These are phyloP conservation scores for Silurus lanzhouensis DNA, from an alignment of 2,797 vertebrate species.

Conservation along the genomic window DNA sequence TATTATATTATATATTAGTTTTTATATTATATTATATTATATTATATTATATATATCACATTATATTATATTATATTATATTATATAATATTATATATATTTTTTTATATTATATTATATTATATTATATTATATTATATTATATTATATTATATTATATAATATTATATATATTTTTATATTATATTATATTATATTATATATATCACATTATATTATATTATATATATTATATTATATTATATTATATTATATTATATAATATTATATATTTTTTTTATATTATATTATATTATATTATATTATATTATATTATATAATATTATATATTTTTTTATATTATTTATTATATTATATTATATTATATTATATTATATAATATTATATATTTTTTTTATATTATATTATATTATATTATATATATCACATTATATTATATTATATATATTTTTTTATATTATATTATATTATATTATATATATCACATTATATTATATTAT, in stretches of 20 bases:
- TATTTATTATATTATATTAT: too few relatives aligned
- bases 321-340: too few relatives aligned
- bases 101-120: too few relatives aligned
- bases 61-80: background rate
- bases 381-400: too few relatives aligned
- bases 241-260: background rate
- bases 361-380: background rate
- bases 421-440: background rate
- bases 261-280: too few relatives aligned
- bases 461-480: background rate
- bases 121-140: background rate
- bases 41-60: background rate
- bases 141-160: background rate
- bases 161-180: too few relatives aligned
- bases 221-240: background rate
- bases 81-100: too few relatives aligned
- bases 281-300: background rate
- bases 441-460: background rate
- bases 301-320: background rate
- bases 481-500: background rate
- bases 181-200: background rate
- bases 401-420: background rate
- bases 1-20: background rate
- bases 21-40: background rate
- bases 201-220: too few relatives aligned